Evolutionary conservation across 2,888 invertebrate genomes (phyloP).

Genomic region (Pyrochroa serraticornis): DNA sequence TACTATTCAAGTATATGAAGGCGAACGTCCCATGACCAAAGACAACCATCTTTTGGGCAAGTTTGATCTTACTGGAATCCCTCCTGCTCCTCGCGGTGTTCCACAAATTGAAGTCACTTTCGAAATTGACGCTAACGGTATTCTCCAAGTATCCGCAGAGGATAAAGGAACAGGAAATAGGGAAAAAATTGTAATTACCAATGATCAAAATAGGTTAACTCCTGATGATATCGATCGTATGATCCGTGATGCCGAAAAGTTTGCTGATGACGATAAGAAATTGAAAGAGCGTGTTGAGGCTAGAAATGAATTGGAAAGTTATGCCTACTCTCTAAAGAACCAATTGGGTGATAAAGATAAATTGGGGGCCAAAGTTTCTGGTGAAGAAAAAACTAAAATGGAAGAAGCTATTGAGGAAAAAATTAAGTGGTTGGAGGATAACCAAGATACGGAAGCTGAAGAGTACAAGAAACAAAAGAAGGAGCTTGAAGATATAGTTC

Average conservation of each 20-base stretch:
- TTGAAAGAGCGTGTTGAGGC: constrained; percentile 94
- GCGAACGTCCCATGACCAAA: constrained; percentile 99
- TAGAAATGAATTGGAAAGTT: constrained; percentile 95
- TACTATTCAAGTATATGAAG: constrained; percentile 98
- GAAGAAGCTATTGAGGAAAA: constrained; percentile 95
- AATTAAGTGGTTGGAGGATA: constrained; percentile 97
- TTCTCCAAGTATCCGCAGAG: constrained; percentile 95
- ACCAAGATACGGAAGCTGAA: constrained; percentile 90
- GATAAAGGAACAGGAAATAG: constrained; percentile 99
- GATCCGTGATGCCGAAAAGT: constrained; percentile 99
- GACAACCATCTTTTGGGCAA: constrained; percentile 98
- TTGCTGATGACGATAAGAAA: constrained; percentile 98
- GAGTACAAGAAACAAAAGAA: constrained; percentile 96
- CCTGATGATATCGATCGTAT: constrained; percentile 99
- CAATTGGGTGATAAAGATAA: constrained; percentile 97
- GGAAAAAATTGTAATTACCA: constrained; percentile 98
- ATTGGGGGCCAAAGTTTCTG: constrained; percentile 87
- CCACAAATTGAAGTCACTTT: constrained; percentile 95
- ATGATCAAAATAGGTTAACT: constrained; percentile 93
- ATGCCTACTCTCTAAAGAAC: constrained; percentile 97
- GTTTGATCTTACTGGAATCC: constrained; percentile 97
- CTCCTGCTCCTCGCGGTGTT: constrained; percentile 91
- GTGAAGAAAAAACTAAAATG: constrained; percentile 92
- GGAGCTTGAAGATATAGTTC: constrained; percentile 91
- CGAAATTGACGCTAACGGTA: constrained; percentile 94